Percentiles rank a stretch among this genome's conserved stretches.
Conservation (phyloP, 2,797 vertebrate species). For the Hoplostethus atlanticus region DNA sequence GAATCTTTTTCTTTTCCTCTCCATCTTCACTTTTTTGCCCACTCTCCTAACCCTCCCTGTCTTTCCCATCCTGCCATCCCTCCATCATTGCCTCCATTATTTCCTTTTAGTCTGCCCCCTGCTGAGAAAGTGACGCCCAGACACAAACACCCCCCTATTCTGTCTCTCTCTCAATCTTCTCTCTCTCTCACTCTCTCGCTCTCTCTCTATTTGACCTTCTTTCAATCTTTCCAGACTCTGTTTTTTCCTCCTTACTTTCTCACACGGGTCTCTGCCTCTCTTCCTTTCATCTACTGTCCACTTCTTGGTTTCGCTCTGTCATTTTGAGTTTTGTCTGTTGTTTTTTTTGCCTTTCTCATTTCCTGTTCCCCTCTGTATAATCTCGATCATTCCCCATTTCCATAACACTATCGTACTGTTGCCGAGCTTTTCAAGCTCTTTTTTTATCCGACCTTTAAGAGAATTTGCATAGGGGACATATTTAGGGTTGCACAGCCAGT, state of each 20-base stretch:
- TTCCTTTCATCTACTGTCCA: constrained; percentile 78
- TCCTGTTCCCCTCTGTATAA: constrained; percentile 69
- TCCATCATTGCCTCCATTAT: constrained; percentile 75
- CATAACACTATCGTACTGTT: constrained; percentile 79
- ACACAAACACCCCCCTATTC: constrained; percentile 72
- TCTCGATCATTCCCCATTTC: constrained; percentile 75
- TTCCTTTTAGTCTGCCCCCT: constrained; percentile 79
- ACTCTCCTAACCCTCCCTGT: constrained; percentile 27
- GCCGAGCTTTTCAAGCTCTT: constrained; percentile 66
- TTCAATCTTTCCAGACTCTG: constrained; percentile 73
- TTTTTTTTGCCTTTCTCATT: constrained; percentile 63
- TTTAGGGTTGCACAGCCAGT: constrained; percentile 82
- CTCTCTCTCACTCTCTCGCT: constrained; percentile 61
- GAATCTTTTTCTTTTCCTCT: constrained; percentile 14
- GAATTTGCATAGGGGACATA: constrained; percentile 86
- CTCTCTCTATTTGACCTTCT: constrained; percentile 82
- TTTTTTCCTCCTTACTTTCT: constrained; percentile 62
- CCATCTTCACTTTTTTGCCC: background rate
- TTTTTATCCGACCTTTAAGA: constrained; percentile 84
- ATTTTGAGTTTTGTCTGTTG: constrained; percentile 68
- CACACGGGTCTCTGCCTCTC: constrained; percentile 60
- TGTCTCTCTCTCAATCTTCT: constrained; percentile 24
- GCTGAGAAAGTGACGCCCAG: constrained; percentile 79
- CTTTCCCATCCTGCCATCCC: constrained; percentile 45
- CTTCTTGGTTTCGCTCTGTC: constrained; percentile 81